A percentile compares a stretch with the other conserved stretches of the same genome.
Conservation (phyloP, 2,888 invertebrate species). For the Calephelis perditalis region DNA sequence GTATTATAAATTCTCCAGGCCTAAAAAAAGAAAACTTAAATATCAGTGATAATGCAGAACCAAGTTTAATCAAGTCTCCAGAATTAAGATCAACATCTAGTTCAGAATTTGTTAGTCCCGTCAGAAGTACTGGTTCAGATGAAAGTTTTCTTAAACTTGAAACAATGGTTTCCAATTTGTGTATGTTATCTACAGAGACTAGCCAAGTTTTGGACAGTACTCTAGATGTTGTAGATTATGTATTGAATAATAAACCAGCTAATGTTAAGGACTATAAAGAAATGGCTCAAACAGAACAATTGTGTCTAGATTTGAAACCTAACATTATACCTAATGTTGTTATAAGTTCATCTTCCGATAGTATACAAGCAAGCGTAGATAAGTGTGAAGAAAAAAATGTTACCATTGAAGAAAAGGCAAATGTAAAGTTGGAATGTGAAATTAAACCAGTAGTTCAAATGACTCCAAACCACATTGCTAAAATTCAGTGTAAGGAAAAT, state of each 20-base stretch:
- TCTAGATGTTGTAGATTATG: slow-evolving; percentile 49
- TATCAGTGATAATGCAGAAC: neutral
- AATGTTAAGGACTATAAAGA: slow-evolving; percentile 19
- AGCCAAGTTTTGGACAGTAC: slow-evolving; percentile 47
- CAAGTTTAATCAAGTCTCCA: neutral
- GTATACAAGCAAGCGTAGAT: neutral
- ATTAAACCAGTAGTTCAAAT: neutral
- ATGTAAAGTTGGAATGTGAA: neutral
- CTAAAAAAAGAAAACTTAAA: too few relatives aligned
- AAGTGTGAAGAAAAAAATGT: neutral
- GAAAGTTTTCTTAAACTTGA: slow-evolving; percentile 55
- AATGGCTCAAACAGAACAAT: slow-evolving; percentile 17
- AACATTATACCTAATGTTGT: neutral
- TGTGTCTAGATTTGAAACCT: neutral
- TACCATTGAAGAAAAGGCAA: neutral
- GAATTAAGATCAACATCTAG: slow-evolving; percentile 18
- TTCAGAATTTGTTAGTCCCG: slow-evolving; percentile 16
- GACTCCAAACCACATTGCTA: neutral
- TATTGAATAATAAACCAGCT: slow-evolving; percentile 43
- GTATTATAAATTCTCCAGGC: neutral
- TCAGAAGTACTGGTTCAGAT: slow-evolving; percentile 28
- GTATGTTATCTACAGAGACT: slow-evolving; percentile 31
- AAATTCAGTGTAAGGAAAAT: slow-evolving; percentile 8
- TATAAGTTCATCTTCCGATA: neutral
- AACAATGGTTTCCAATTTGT: slow-evolving; percentile 43